Evolutionary conservation across 2,888 invertebrate species (phyloP).

Genomic region (Macropis europaea): DNA sequence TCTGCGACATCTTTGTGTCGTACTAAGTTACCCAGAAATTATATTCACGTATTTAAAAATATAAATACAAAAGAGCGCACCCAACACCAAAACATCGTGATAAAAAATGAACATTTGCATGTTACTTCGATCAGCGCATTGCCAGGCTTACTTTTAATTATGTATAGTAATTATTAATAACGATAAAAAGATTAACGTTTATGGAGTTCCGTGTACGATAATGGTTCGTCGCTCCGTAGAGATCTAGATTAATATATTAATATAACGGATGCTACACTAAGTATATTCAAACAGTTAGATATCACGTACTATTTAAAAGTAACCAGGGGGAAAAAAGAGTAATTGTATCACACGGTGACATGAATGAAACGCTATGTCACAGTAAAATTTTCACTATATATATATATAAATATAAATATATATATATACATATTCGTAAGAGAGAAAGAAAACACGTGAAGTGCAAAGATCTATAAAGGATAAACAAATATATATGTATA

Average conservation of each 20-base stretch:
- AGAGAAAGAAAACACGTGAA: conserved; percentile 22
- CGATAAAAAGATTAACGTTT: conserved; percentile 60
- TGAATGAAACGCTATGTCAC: conserved; percentile 45
- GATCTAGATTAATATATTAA: conserved; percentile 71
- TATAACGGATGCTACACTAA: conserved; percentile 62
- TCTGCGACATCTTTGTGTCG: conserved; percentile 28
- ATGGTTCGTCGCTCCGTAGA: conserved; percentile 64
- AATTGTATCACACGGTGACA: conserved; percentile 45
- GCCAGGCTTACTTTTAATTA: conserved; percentile 65
- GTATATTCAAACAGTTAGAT: conserved; percentile 64
- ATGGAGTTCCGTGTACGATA: conserved; percentile 55
- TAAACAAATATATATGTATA: conserved; percentile 67
- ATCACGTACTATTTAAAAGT: conserved; percentile 69
- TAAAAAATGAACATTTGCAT: conserved; percentile 8
- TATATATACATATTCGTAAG: conserved; percentile 12
- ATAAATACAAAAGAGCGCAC: no score
- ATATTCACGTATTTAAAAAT: conserved; percentile 23
- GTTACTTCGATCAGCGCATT: conserved; percentile 46
- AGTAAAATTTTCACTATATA: conserved; percentile 55
- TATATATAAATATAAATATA: conserved; percentile 9
- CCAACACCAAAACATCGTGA: conserved; percentile 13
- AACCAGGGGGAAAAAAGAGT: conserved; percentile 46
- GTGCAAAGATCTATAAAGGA: conserved; percentile 39
- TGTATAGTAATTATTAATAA: conserved; percentile 69
- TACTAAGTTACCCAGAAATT: conserved; percentile 38